phyloP scores from a whole-genome alignment of 2,113 vertebrate species.

The Diadophis punctatus region DNA sequence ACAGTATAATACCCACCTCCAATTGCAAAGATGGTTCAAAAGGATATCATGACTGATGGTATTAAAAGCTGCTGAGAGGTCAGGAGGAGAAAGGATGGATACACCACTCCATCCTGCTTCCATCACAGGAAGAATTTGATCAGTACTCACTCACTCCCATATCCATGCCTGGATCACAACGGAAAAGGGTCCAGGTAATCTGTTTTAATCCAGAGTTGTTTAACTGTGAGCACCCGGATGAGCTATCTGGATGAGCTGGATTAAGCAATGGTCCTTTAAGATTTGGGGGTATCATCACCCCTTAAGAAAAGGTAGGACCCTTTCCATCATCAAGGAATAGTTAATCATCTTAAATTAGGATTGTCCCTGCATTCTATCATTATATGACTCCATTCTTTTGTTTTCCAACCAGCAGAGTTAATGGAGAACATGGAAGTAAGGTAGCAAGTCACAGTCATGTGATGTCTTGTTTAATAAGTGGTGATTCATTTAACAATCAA shows the following conservation, averaged over 20 bases:
- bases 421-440: neutral
- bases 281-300: neutral
- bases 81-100: neutral
- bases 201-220: neutral
- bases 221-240: neutral
- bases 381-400: neutral
- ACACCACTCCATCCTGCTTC: neutral
- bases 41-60: neutral
- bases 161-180: neutral
- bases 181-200: neutral
- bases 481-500: neutral
- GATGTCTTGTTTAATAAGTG: neutral
- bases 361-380: neutral
- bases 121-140: neutral
- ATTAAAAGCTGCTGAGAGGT: neutral
- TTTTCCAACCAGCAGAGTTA: neutral
- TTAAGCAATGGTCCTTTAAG: neutral
- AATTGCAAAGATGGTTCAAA: neutral
- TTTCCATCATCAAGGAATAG: neutral
- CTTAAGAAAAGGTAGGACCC: neutral
- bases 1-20: neutral
- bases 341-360: neutral
- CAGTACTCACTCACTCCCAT: neutral
- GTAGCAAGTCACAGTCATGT: neutral
- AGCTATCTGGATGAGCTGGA: neutral